Percentiles rank a stretch among this genome's conserved stretches.
These are phyloP conservation scores for Oreonectes daqikongensis DNA, from an alignment of 2,797 vertebrate species.

Conservation along the genomic window DNA sequence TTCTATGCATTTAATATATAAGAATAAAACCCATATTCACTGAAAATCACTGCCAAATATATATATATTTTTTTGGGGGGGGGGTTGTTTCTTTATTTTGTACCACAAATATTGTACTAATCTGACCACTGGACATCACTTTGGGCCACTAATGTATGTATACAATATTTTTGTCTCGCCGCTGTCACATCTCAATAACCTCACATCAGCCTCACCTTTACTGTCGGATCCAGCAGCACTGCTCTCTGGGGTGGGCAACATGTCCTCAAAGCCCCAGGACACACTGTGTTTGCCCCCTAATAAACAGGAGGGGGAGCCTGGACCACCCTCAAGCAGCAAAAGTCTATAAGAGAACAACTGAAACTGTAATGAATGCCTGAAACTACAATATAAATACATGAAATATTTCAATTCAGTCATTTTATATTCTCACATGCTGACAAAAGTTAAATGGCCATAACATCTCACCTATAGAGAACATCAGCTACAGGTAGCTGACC, in stretches of 20 bases:
- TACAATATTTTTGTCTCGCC: background rate
- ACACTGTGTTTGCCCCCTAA: conserved; percentile 96
- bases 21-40: no score
- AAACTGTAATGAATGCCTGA: background rate
- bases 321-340: conserved; percentile 94
- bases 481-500: conserved; percentile 94
- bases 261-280: conserved; percentile 99
- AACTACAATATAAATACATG: background rate
- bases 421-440: no score
- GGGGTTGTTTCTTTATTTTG: no score
- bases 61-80: no score
- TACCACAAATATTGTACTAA: no score
- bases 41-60: no score
- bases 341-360: conserved; percentile 74
- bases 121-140: no score
- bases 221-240: conserved; percentile 86
- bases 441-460: background rate
- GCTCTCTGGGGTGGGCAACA: conserved; percentile 95
- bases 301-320: conserved; percentile 95
- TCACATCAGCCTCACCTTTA: conserved; percentile 82
- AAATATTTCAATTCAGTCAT: background rate
- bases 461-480: conserved; percentile 92
- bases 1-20: no score
- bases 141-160: no score
- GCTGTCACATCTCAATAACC: background rate